These are phyloP conservation scores for Eumacrocentrus americanus DNA, from an alignment of 2,888 invertebrate species.

Conservation along the genomic window DNA sequence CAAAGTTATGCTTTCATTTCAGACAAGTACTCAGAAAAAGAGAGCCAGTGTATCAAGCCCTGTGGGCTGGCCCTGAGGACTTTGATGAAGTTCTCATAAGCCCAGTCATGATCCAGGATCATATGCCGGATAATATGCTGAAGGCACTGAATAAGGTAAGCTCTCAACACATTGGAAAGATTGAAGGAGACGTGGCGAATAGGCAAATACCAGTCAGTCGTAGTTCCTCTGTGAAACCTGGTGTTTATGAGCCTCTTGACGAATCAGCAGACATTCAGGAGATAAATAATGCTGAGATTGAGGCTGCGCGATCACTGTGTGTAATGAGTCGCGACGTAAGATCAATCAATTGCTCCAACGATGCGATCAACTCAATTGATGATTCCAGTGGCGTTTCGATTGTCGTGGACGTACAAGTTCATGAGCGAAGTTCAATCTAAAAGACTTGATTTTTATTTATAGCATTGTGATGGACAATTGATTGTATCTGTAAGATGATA, in stretches of 20 bases:
- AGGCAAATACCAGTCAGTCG: slow-evolving; percentile 43
- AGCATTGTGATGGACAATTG: not conserved
- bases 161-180: slow-evolving; percentile 31
- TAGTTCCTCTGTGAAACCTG: slow-evolving; percentile 49
- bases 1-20: too few relatives aligned
- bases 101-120: slow-evolving; percentile 89
- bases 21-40: slow-evolving; percentile 73
- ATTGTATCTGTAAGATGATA: too few relatives aligned
- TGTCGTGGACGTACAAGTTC: slow-evolving; percentile 52
- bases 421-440: slow-evolving; percentile 30
- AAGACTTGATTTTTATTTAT: not conserved
- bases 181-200: slow-evolving; percentile 36
- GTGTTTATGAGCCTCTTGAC: slow-evolving; percentile 54
- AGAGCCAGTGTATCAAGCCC: slow-evolving; percentile 84
- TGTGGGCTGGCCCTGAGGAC: slow-evolving; percentile 84
- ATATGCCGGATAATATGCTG: slow-evolving; percentile 87
- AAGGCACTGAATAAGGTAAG: slow-evolving; percentile 85
- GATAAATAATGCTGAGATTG: slow-evolving; percentile 15
- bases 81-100: slow-evolving; percentile 89
- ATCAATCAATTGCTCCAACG: slow-evolving; percentile 27
- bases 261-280: slow-evolving; percentile 41
- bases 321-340: slow-evolving; percentile 25
- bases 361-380: slow-evolving; percentile 7
- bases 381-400: slow-evolving; percentile 31
- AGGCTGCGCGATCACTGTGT: slow-evolving; percentile 21